Conservation (phyloP, 53 echinoderm and acorn worm species). For the Glandiceps talaboti region DNA sequence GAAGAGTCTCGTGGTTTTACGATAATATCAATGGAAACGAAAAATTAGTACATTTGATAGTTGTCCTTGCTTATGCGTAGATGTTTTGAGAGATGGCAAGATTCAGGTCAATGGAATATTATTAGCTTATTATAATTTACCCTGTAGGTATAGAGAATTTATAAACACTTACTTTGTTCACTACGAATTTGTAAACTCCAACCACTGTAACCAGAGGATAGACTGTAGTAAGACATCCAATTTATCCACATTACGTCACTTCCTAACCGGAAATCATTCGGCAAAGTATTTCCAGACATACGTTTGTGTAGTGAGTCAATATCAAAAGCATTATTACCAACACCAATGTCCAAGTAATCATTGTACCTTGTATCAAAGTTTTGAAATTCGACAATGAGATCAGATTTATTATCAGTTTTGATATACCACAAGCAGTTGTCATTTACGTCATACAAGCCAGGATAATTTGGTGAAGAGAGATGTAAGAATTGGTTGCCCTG, state of each 20-base stretch:
- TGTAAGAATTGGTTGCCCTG: neutral
- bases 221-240: neutral
- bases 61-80: too few relatives aligned
- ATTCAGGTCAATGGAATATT: too few relatives aligned
- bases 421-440: neutral
- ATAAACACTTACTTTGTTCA: too few relatives aligned
- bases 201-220: too few relatives aligned
- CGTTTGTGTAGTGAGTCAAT: neutral
- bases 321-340: neutral
- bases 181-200: too few relatives aligned
- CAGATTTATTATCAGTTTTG: neutral
- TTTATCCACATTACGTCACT: neutral
- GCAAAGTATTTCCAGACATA: neutral
- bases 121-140: too few relatives aligned
- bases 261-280: neutral
- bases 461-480: neutral
- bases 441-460: neutral
- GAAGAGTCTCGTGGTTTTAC: too few relatives aligned
- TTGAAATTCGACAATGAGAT: too few relatives aligned
- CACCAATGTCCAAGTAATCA: neutral
- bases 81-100: too few relatives aligned
- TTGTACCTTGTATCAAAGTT: neutral
- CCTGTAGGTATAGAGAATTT: too few relatives aligned
- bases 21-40: too few relatives aligned
- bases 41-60: too few relatives aligned